A percentile compares a stretch with the other conserved stretches of the same genome.
These are phyloP conservation scores for Panopea generosa DNA, from an alignment of 2,888 invertebrate genomes.

Conservation along the genomic window DNA sequence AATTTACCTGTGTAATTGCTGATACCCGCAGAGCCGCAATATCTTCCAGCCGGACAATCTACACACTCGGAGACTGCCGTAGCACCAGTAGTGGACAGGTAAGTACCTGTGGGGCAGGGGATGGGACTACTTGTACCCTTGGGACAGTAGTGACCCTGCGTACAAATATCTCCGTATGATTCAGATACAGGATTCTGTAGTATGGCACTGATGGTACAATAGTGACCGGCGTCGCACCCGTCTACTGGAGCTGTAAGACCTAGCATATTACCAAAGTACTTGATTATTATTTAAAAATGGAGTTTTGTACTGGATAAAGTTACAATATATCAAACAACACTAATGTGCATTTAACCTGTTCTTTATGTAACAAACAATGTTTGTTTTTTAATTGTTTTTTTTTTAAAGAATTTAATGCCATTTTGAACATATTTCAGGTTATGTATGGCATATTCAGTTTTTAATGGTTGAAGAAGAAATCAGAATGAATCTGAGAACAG, in stretches of 20 bases:
- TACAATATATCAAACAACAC: no score
- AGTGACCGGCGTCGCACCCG: conserved; percentile 77
- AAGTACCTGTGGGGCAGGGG: conserved; percentile 82
- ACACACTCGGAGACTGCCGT: conserved; percentile 71
- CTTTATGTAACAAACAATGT: no score
- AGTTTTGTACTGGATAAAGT: no score
- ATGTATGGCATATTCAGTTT: no score
- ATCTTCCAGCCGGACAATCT: conserved; percentile 81
- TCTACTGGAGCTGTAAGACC: conserved; percentile 76
- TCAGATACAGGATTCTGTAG: conserved; percentile 68
- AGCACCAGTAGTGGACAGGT: conserved; percentile 71
- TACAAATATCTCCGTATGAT: conserved; percentile 80
- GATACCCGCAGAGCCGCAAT: conserved; percentile 77
- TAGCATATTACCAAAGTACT: conserved; percentile 54
- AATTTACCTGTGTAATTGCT: conserved; percentile 78
- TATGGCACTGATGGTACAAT: conserved; percentile 72
- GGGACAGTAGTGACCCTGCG: conserved; percentile 81
- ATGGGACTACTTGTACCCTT: conserved; percentile 76
- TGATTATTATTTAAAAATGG: no score
- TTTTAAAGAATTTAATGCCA: no score
- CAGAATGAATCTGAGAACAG: no score
- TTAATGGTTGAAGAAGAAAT: no score
- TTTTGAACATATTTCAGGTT: no score
- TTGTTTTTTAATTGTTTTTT: no score
- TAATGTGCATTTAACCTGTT: no score